phyloP scores from a whole-genome alignment of 2,797 vertebrate species.

The Poecile montanus region DNA sequence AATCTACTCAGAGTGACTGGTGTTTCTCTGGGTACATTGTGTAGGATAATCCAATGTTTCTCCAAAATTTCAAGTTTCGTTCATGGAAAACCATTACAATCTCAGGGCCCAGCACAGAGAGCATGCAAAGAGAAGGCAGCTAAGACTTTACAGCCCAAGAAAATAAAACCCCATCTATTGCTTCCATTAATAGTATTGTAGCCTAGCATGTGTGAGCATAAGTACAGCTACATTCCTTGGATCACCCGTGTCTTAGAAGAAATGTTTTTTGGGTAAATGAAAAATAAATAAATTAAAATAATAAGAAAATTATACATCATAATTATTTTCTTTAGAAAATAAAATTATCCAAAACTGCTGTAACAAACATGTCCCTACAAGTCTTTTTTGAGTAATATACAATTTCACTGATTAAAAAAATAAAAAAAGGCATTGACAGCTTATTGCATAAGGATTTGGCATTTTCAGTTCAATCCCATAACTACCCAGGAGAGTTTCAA shows the following conservation, averaged over 20 bases:
- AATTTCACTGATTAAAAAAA: not conserved
- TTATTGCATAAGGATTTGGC: not conserved
- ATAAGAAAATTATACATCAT: not conserved
- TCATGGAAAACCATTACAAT: not conserved
- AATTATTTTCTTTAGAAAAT: not conserved
- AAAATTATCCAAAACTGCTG: not conserved
- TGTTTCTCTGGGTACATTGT: rapidly evolving
- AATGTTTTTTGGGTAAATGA: not conserved
- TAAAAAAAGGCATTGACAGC: not conserved
- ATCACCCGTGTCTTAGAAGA: not conserved
- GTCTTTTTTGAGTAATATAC: not conserved
- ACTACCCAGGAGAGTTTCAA: not conserved
- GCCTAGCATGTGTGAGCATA: not conserved
- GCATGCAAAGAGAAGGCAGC: not conserved
- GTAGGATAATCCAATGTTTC: not conserved
- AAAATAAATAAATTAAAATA: not conserved
- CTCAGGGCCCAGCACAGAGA: not conserved
- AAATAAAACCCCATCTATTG: not conserved
- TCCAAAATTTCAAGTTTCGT: not conserved
- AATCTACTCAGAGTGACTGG: not conserved
- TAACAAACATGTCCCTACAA: not conserved
- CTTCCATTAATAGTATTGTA: not conserved
- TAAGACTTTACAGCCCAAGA: not conserved
- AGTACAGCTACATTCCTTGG: not conserved
- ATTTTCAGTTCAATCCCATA: not conserved